Conservation (phyloP, 2,113 vertebrate species). For the Mormyrus lacerda region DNA sequence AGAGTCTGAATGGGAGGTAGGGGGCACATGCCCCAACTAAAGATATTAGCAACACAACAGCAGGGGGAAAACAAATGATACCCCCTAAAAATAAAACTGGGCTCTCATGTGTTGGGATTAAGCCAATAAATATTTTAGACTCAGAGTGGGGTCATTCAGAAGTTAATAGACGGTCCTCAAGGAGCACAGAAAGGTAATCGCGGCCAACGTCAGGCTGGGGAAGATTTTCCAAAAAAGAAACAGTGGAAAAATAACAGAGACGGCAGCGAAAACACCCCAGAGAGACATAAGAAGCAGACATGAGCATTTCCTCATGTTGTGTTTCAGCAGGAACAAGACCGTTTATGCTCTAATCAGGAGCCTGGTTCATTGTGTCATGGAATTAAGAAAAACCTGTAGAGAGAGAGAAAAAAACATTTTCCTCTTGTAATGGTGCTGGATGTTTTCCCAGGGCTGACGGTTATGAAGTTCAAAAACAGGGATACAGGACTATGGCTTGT, state of each 20-base stretch:
- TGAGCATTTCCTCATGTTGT: neutral
- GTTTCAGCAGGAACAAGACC: neutral
- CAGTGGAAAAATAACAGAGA: neutral
- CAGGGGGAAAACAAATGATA: neutral
- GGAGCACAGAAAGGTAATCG: neutral
- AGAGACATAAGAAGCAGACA: neutral
- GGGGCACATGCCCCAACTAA: conserved; percentile 12
- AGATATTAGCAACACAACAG: conserved; percentile 1
- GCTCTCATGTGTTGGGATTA: neutral
- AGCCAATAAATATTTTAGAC: neutral
- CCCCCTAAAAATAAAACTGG: neutral
- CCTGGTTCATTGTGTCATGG: neutral
- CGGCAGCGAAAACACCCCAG: neutral
- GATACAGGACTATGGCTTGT: conserved; percentile 54
- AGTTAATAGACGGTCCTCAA: neutral
- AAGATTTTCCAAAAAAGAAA: neutral
- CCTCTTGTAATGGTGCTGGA: neutral
- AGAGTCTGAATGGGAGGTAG: conserved; percentile 14
- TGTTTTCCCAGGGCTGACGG: conserved; percentile 19
- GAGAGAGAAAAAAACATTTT: neutral
- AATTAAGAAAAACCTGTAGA: neutral
- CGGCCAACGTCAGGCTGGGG: neutral
- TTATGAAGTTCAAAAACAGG: conserved; percentile 35
- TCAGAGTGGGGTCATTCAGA: neutral
- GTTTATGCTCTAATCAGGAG: neutral